These are phyloP conservation scores for Spongilla lacustris DNA, from an alignment of 37 sponge, comb jelly and placozoan species.

Conservation along the genomic window DNA sequence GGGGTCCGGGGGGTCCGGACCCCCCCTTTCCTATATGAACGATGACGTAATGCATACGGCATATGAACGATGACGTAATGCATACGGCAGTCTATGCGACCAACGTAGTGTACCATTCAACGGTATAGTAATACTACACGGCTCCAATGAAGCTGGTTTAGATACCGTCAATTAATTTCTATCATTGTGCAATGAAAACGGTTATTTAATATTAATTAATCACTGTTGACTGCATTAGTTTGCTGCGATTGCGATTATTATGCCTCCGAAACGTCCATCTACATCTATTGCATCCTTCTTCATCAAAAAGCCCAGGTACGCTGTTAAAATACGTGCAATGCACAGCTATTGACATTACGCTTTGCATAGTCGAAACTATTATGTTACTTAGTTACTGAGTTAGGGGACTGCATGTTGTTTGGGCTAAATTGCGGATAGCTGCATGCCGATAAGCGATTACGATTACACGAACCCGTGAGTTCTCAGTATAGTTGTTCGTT, in stretches of 20 bases:
- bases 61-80: not conserved
- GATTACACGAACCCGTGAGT: not conserved
- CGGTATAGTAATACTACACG: not conserved
- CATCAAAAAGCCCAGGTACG: not conserved
- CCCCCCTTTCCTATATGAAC: not conserved
- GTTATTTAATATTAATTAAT: not conserved
- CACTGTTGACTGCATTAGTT: not conserved
- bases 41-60: not conserved
- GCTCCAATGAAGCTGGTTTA: not conserved
- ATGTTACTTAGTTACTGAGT: not conserved
- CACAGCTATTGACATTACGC: not conserved
- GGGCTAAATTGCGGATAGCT: not conserved
- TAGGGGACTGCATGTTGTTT: not conserved
- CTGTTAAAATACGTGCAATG: constrained; percentile 1
- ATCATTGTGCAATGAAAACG: not conserved
- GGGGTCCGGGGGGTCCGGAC: not conserved
- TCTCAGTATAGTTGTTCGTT: not conserved
- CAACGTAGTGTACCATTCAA: not conserved
- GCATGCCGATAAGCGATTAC: constrained; percentile 1
- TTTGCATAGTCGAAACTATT: not conserved
- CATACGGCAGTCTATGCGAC: not conserved
- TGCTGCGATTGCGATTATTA: not conserved
- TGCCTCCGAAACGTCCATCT: not conserved
- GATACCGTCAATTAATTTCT: not conserved
- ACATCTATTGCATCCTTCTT: not conserved